Evolutionary conservation across 2,888 invertebrate genomes (phyloP).

Genomic region (Tromatobia lineatoria): DNA sequence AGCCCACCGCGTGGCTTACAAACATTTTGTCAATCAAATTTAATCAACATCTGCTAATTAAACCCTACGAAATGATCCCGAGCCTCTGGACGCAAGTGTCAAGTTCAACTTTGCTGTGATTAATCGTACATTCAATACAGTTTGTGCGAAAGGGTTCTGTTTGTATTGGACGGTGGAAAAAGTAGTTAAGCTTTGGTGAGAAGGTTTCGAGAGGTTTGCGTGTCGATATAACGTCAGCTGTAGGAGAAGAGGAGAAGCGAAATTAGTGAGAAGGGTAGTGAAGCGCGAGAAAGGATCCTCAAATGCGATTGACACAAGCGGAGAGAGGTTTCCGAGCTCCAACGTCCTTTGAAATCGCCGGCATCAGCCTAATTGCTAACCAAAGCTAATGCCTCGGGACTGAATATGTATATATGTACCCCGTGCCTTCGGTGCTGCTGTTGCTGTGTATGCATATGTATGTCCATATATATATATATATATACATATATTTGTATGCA

Average conservation of each 20-base stretch:
- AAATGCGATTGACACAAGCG: conserved; percentile 47
- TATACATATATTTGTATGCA: conserved; percentile 6
- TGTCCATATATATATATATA: conserved; percentile 16
- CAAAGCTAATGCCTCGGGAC: conserved; percentile 68
- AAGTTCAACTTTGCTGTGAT: conserved; percentile 11
- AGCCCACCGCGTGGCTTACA: background rate
- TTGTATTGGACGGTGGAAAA: background rate
- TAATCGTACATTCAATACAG: conserved; percentile 1
- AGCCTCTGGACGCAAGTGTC: background rate
- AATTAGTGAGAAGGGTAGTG: background rate
- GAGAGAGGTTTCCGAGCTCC: conserved; percentile 6
- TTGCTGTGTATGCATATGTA: conserved; percentile 14
- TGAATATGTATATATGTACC: conserved; percentile 67
- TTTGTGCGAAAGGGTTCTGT: background rate
- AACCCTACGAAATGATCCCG: background rate
- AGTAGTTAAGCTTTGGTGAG: background rate
- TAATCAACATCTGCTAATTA: background rate
- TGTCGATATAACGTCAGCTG: background rate
- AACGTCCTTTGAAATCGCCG: conserved; percentile 50
- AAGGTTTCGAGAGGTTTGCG: conserved; percentile 1
- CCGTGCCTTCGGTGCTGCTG: conserved; percentile 22
- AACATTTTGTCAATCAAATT: background rate
- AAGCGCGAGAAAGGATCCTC: conserved; percentile 20
- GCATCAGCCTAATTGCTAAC: conserved; percentile 70
- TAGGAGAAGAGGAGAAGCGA: background rate